Base-by-base conservation (phyloP, 2,113 vertebrate species). In the Xiphophorus couchianus region DNA sequence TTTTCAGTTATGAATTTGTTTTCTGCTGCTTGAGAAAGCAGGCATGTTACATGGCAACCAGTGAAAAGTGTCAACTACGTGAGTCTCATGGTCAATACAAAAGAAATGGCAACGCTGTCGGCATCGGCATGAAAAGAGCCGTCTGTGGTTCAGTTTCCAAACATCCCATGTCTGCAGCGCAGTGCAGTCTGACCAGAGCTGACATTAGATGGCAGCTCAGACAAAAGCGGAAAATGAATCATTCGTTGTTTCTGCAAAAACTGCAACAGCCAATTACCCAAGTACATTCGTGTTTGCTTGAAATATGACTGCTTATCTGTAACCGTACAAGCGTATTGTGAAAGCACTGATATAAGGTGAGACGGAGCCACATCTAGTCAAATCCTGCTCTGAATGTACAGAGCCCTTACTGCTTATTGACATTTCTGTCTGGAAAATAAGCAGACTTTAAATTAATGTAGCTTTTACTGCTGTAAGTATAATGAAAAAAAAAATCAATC, bases 1-100 rank as follows among this genome's bases (percentile, higher is more conserved):
- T 66, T 66, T 66, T 66, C 64, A 39, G 64, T 66, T 27, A 39
- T 66, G 64, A 66, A 39, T 66, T 66, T 66, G 64, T 66, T 66
- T 66, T 66, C 37, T n/a, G 10, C 35, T 37, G 33, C 64, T 39
- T 66, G 64, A 39, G 13, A 39, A 66, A 39, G 13, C n/a, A n/a
- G 64, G 39, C 25, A 33, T 66, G 64, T 66, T 27, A 27, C 35
- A 39, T 39, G 35, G 64, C 35, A 27, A 35, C 25, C 25, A 14
- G 64, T 39, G 64, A 37, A 39, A 66, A 39, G 64, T 27, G 64
- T 39, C 33, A 39, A 27, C 22, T 27, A 35, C 12, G 64, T 27
- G 35, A 66, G 25, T 39, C 35, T 66, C 64, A 39, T 66, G 33
- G 64, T 66, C 64, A 39, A 39, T 66, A 37, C 8, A 10, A 33